Evolutionary conservation across 2,113 vertebrate species (phyloP).

Genomic region (Alectura lathami): DNA sequence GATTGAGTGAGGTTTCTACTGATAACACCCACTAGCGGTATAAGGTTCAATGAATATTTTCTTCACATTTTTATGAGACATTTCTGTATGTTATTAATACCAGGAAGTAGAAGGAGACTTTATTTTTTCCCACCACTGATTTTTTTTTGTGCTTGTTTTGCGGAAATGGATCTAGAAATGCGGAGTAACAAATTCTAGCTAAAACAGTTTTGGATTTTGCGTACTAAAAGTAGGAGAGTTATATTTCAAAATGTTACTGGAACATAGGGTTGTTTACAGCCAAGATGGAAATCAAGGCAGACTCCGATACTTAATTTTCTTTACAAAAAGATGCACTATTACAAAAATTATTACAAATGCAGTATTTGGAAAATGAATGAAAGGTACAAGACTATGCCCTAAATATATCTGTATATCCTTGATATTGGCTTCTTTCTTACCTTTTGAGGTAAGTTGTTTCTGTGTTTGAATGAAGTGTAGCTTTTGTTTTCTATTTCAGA

Average conservation of each 20-base stretch:
- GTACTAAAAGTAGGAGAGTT: not conserved
- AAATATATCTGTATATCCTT: not conserved
- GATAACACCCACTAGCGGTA: not conserved
- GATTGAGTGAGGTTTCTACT: constrained; percentile 2
- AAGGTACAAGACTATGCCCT: not conserved
- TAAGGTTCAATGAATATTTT: not conserved
- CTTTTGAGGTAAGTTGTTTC: not conserved
- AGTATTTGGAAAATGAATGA: not conserved
- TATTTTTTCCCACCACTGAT: not conserved
- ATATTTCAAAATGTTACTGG: not conserved
- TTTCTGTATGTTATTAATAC: not conserved
- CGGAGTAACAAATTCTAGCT: not conserved
- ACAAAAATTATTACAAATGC: not conserved
- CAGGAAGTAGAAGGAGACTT: not conserved
- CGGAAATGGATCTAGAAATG: not conserved
- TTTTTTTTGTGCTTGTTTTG: not conserved
- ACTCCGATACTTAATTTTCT: not conserved
- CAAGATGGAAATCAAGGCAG: not conserved
- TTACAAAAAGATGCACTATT: not conserved
- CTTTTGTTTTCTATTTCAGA: not conserved
- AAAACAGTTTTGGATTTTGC: not conserved
- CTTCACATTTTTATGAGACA: not conserved
- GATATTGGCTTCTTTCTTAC: not conserved
- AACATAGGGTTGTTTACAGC: not conserved
- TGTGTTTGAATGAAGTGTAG: not conserved